These are phyloP conservation scores for Eupithecia centaureata DNA, from an alignment of 2,888 invertebrate genomes.

Conservation along the genomic window DNA sequence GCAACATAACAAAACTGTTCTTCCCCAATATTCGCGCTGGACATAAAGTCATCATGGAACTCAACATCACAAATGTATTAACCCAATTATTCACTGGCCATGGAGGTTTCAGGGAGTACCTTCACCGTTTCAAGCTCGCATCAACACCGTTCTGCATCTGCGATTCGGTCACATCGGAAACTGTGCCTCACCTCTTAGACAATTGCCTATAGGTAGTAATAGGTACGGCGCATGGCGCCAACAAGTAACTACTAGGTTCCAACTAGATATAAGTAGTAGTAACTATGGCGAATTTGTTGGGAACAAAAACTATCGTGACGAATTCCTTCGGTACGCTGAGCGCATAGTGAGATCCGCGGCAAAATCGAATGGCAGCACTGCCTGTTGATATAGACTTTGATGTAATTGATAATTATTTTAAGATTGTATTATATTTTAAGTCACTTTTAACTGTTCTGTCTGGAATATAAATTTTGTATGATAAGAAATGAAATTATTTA, in stretches of 20 bases:
- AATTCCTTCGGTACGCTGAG: not conserved
- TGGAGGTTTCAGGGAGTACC: not conserved
- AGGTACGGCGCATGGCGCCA: not conserved
- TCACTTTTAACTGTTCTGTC: too few relatives aligned
- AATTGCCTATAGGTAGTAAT: too few relatives aligned
- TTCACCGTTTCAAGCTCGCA: not conserved
- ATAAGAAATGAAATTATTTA: too few relatives aligned
- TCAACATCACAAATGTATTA: not conserved
- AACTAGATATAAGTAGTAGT: not conserved
- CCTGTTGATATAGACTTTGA: not conserved
- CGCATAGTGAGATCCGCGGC: not conserved
- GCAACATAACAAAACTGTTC: not conserved
- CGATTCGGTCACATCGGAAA: not conserved
- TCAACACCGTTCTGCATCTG: not conserved
- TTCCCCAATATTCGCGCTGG: not conserved
- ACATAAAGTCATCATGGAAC: not conserved
- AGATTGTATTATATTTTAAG: too few relatives aligned
- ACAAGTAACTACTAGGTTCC: not conserved
- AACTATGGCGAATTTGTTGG: slow-evolving; percentile 3
- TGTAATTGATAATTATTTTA: too few relatives aligned
- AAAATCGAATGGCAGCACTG: not conserved
- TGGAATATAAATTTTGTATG: too few relatives aligned
- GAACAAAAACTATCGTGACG: not conserved
- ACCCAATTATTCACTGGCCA: slow-evolving; percentile 4
- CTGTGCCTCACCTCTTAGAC: not conserved